A percentile compares a stretch with the other conserved stretches of the same genome.
Evolutionary conservation across 2,888 invertebrate genomes (phyloP).

Genomic region (Hydriomena furcata): DNA sequence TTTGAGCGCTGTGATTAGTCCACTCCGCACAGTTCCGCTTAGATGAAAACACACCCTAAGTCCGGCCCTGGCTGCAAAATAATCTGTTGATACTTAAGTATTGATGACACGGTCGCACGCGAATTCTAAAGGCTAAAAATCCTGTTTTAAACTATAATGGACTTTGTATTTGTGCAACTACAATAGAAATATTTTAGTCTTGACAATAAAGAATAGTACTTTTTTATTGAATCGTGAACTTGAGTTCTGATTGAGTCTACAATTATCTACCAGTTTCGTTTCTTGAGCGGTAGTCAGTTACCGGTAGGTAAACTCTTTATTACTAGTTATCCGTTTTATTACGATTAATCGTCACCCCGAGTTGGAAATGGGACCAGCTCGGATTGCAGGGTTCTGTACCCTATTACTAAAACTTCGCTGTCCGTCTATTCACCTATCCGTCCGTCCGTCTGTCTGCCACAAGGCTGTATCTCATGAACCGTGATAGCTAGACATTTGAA

Average conservation of each 20-base stretch:
- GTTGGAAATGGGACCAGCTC: too few relatives aligned
- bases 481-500: too few relatives aligned
- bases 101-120: slow-evolving; percentile 7
- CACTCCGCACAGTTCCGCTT: too few relatives aligned
- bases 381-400: too few relatives aligned
- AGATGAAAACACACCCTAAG: too few relatives aligned
- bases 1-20: too few relatives aligned
- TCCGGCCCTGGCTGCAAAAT: slow-evolving; percentile 3
- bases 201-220: background rate
- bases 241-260: background rate
- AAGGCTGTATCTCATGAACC: too few relatives aligned
- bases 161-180: background rate
- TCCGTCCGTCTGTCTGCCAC: too few relatives aligned
- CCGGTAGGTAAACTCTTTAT: background rate
- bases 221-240: slow-evolving; percentile 1
- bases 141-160: too few relatives aligned
- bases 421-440: too few relatives aligned
- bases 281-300: background rate
- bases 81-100: background rate
- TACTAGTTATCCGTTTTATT: background rate
- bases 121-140: background rate
- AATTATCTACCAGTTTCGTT: background rate
- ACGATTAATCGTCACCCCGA: too few relatives aligned
- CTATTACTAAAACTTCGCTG: too few relatives aligned
- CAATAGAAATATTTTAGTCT: background rate